Base-by-base conservation (phyloP, 2,888 invertebrate genomes). In the Druceiella hillmani region DNA sequence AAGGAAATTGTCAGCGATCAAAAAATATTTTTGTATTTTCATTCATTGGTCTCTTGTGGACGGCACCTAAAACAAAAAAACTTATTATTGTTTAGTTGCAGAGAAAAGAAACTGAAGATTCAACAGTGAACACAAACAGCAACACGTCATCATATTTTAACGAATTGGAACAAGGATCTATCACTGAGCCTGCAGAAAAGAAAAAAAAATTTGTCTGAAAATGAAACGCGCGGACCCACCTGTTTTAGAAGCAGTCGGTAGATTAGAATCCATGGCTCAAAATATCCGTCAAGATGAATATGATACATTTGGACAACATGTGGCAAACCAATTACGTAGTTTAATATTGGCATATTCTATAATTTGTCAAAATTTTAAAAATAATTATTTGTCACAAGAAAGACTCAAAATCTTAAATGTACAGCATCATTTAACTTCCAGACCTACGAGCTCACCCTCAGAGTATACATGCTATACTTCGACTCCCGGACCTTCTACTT, bases 1-100 rank as follows among this genome's bases (percentile, higher is more conserved):
- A 44, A 46, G 51, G 52, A 48, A 55, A 55, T 46, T 54, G 48
- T 52, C 53, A 54, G 46, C 47, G 45, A 40, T 47, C 46, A 40
- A 46, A 53, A 53, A 54, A 38, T 46, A 47, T 17, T 50, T 47
- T 34, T 48, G 47, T 44, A 53, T 50, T 41, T 48, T 47, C 38
- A 27, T 47, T 51, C 50, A 53, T 49, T 53, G 47, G 42, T 50
- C 44, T 47, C 17, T 6, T 6, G 37, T 46, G 42, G 33, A 41
- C 45, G 51, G 49, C 33, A 53, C 47, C 53, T 51, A 47, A 47
- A 51, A 50, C 33, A 47, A 50, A 50, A 16, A 43, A 46, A 48
- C 43, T 45, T 43, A 41, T 44, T 44, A 45, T 41, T 45, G 22
- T 48, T 35, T 48, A 39, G 41, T 46, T 46, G 43, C 47, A 48